Conservation (phyloP, 2,888 invertebrate genomes). For the Stenodema calcarata region DNA sequence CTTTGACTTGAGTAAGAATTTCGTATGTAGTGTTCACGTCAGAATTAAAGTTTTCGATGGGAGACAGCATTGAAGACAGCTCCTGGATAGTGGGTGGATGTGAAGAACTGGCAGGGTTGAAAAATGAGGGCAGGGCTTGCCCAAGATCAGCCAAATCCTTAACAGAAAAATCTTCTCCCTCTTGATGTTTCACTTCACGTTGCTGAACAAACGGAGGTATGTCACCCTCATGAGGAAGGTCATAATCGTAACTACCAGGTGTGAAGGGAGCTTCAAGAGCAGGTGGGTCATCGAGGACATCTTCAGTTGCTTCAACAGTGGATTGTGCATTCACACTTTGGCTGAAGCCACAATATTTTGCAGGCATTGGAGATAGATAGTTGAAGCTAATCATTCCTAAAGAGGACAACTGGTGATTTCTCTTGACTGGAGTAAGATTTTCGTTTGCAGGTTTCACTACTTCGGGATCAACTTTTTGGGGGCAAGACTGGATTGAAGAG, state of each 20-base stretch:
- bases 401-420: not conserved
- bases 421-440: not conserved
- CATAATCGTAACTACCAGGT: not conserved
- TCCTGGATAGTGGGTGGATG: too few species aligned
- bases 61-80: too few species aligned
- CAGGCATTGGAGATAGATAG: not conserved
- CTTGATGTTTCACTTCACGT: not conserved
- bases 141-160: too few species aligned
- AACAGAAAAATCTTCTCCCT: not conserved
- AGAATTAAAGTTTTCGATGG: too few species aligned
- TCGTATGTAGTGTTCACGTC: too few species aligned
- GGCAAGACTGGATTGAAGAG: not conserved
- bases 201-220: not conserved
- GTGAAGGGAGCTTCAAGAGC: not conserved
- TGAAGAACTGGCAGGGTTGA: too few species aligned
- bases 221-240: not conserved
- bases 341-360: not conserved
- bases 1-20: too few species aligned
- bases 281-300: not conserved
- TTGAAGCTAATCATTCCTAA: not conserved
- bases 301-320: not conserved
- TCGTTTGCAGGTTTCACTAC: not conserved
- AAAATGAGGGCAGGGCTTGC: too few species aligned
- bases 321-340: not conserved
- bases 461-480: not conserved